Evolutionary conservation across 2,888 invertebrate species (phyloP), one percentile per base, ranked within the genome.

Genomic region (Trachelus tabidus): DNA sequence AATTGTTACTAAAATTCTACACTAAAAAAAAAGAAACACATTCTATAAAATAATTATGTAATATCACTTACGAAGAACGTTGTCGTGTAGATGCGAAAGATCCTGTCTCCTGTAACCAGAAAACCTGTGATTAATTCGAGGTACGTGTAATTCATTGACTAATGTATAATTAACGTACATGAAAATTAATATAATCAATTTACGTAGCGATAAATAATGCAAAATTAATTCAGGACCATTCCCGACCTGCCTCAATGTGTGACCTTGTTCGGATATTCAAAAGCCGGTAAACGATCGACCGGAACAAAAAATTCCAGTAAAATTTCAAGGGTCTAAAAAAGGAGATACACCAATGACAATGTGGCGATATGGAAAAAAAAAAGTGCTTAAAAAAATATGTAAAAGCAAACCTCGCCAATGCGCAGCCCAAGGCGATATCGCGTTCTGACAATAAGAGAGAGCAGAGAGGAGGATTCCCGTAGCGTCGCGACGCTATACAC

Each of bases 361-460:
- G 40, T 40, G 4, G 15, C 15, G 0, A 2, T 40, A 40, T 40
- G 15, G 4, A 4, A 40, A 6, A 40, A 40, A 15, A 40, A 4
- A 37, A 37, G n/a, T 40, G 40, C 6, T 6, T 15, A 40, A 40
- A 40, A 40, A 40, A 40, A 40, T 40, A 40, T 15, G 40, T 40
- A 40, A 40, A 40, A 6, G 40, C 15, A 40, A 6, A 83, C 86
- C 84, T 88, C 89, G 89, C 86, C 88, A 86, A 88, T 85, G 88
- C 84, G 82, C 40, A 40, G 89, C 91, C 87, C 84, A 89, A 87
- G 89, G 91, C 90, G 88, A 89, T 88, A 89, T 90, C 87, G 88
- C 15, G 40, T 89, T 87, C 86, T 88, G 87, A 86, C 90, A 89
- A 90, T 90, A 89, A 90, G 87, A 85, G 73, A 73, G 71, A 33